Base-by-base conservation (phyloP, 2,797 vertebrate genomes). In the Pangasius djambal region DNA sequence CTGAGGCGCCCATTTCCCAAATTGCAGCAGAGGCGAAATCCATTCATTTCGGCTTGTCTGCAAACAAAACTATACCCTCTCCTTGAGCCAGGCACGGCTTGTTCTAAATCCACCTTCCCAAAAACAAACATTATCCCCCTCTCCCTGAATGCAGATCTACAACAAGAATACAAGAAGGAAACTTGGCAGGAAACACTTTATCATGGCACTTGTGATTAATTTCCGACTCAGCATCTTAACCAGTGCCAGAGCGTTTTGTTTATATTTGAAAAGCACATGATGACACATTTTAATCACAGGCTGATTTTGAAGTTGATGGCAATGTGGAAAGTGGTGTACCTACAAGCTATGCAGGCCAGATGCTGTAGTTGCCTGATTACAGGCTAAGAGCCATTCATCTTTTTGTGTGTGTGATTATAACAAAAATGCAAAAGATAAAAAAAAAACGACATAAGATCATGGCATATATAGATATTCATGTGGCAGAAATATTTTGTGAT, bases 201-300 rank as follows among this genome's bases (percentile, higher is more conserved):
- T 37, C n/a, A 70, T 37, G 18, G 72, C 52, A 44, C 25, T 65
- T 37, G 57, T 67, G 83, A 74, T 85, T 55, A 34, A 74, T 87
- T 81, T 74, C 28, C 67, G 37, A 81, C 25, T 63, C 40, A 57
- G 67, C 48, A 44, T 22, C 72, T 79, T 34, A 57, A 55, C 28
- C 52, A 37, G 34, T 65, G 83, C 15, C 37, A 69, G 13, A 40
- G 18, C 9, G 37, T 78, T 78, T 55, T 81, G 50, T 61, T 59
- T 89, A 67, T 37, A 72, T 81, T 34, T 83, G 31, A 83, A 89
- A 74, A 44, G 67, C n/a, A 83, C n/a, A 81, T 34, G 50, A 77
- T 88, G 70, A 69, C 8, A 25, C 75, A 72, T 69, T 69, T 85
- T 86, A 79, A 89, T 85, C 65, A 86, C 16, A 22, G 31, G n/a